Percentiles rank a stretch among this genome's conserved stretches.
Conservation (phyloP, 2,888 invertebrate genomes). For the Aricia artaxerxes region DNA sequence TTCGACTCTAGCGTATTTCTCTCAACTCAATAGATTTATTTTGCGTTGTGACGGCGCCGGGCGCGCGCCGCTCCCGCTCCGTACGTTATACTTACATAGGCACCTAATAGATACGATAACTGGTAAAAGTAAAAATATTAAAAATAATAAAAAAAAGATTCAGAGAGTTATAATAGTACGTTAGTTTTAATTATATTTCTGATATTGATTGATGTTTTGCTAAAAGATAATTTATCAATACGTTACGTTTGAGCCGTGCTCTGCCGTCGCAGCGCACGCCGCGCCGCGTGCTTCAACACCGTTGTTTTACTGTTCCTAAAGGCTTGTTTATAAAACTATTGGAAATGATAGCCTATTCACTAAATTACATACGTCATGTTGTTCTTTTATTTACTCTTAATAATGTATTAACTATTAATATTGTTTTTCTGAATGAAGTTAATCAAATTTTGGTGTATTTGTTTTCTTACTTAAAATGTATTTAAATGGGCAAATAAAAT, state of each 20-base stretch:
- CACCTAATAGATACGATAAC: constrained; percentile 65
- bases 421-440: background rate
- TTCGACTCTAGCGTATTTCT: constrained; percentile 1
- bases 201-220: constrained; percentile 79
- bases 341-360: constrained; percentile 8
- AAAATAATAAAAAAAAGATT: constrained; percentile 51
- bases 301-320: constrained; percentile 48
- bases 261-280: constrained; percentile 50
- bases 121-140: constrained; percentile 53
- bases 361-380: background rate
- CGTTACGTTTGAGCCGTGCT: constrained; percentile 66
- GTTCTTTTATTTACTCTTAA: background rate
- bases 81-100: constrained; percentile 58
- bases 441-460: background rate
- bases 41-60: constrained; percentile 38
- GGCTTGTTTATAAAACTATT: background rate
- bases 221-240: constrained; percentile 75
- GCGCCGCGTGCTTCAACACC: constrained; percentile 44
- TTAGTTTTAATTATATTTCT: constrained; percentile 79
- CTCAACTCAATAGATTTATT: constrained; percentile 22
- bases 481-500: background rate
- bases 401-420: background rate
- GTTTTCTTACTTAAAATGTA: background rate
- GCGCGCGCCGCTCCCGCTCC: constrained; percentile 58
- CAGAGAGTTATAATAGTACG: constrained; percentile 77